Evolutionary conservation across 2,888 invertebrate species (phyloP), one percentile per base, ranked within the genome.

Genomic region (Apodemia zela): DNA sequence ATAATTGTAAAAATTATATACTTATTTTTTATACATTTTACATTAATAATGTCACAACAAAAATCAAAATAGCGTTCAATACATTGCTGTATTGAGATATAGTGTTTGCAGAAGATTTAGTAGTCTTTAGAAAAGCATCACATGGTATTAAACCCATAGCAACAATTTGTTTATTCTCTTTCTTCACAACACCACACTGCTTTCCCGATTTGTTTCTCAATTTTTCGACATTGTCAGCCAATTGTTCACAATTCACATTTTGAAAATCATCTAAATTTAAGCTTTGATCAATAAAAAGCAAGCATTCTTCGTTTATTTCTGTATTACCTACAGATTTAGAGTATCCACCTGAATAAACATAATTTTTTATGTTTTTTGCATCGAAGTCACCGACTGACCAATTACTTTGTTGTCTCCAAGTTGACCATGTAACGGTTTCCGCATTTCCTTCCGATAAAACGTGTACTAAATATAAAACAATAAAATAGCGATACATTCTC

Each of bases 111-210:
- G 54, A 54, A 5, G 49, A 51, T 15, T 15, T 42, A 15, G 42
- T 4, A 51, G 49, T 54, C 21, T 54, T 54, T 0, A 54, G 25
- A 18, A 54, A 21, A 54, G 54, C 18, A 25, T 54, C 21, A 21
- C 54, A 54, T 5, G 54, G 54, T 54, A 54, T 21, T 21, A 54
- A 25, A 6, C 25, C 25, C 54, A 54, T 54, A 13, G 25, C 54
- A 11, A 15, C 2, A 21, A 54, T 15, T 13, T 21, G 5, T 15
- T 54, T 54, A 54, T 54, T 54, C 15, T 25, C 54, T 25, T 54
- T 54, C 15, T 25, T 54, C 11, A 54, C 54, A 54, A 54, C 54
- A 25, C 54, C 54, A 15, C 54, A 25, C 54, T 54, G 54, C 7
- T 13, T 54, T 13, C 54, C 54, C 13, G 54, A 25, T 21, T 21